A percentile compares a stretch with the other conserved stretches of the same genome.
Conservation (phyloP, 2,113 vertebrate genomes). For the Cettia cetti region DNA sequence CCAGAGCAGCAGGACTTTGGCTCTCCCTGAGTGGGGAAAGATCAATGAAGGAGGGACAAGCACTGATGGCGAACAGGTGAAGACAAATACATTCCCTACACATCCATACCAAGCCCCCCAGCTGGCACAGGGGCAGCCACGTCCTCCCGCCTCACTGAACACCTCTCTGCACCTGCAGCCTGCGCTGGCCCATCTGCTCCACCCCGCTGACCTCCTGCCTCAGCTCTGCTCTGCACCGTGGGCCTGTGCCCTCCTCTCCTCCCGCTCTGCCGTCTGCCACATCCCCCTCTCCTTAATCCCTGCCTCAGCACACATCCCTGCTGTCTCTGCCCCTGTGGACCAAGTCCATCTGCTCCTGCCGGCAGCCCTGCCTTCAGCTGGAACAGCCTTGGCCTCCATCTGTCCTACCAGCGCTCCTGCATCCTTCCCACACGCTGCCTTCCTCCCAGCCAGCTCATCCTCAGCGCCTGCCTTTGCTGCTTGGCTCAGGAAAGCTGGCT, state of each 20-base stretch:
- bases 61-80: not conserved
- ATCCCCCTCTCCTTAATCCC: not conserved
- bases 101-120: not conserved
- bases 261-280: conserved; percentile 16
- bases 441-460: not conserved
- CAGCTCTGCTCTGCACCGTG: not conserved
- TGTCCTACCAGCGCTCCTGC: not conserved
- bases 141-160: not conserved
- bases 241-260: not conserved
- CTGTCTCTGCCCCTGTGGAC: not conserved
- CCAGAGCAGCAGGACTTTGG: not conserved
- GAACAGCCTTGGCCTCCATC: not conserved
- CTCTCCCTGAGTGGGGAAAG: not conserved
- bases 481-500: not conserved
- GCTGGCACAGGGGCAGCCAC: fast-evolving
- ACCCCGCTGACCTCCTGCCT: not conserved
- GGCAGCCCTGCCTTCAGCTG: not conserved
- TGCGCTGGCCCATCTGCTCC: not conserved
- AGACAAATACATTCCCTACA: not conserved
- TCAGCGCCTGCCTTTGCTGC: not conserved
- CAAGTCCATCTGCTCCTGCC: conserved; percentile 23
- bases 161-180: not conserved
- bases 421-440: not conserved
- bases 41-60: not conserved
- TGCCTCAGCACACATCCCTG: not conserved